Evolutionary conservation across 2,797 vertebrate species (phyloP), one percentile per base, ranked within the genome.

Genomic region (Serranus cabrilla): DNA sequence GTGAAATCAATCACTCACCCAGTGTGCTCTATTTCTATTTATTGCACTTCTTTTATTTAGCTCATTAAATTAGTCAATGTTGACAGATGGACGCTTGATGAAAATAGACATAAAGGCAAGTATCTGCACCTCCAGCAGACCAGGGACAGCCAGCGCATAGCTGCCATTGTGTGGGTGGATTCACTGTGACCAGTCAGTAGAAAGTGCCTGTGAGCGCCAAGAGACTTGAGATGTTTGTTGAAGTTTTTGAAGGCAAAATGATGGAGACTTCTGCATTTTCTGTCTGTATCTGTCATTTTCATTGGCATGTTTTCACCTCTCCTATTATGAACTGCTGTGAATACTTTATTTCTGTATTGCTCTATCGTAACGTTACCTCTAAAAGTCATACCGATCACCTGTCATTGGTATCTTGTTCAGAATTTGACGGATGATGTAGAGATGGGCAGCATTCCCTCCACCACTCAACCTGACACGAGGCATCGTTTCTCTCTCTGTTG

Each of bases 121-220:
- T 65, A 46, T 47, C 39, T 55, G 42, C 20, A 42, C 51, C 47
- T 71, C 46, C 45, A 56, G 5, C 39, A 74, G 54, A 57, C 42
- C 65, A 25, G 55, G 58, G 21, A 55, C 63, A 67, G 54, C 54
- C 70, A 61, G 46, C 14, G 20, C 68, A 57, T 13, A 9, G 52
- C 56, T 77, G 39, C 65, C 61, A 47, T 42, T 63, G 60, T 52
- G 76, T 83, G 76, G 67, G 70, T 45, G 73, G 67, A 66, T 25
- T 42, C 52, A 40, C 34, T 67, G 20, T 70, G 20, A 72, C 64
- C 57, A 43, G 46, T 71, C 27, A 60, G 52, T 56, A 20, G 34
- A 25, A 55, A 20, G 34, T 21, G 50, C 20, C 20, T n/a, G 11
- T 50, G 2, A 65, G 45, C 37, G 46, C 58, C 25, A 64, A 16